Conservation (phyloP, 1,140 invertebrate genomes). For the Eriocheir sinensis region DNA sequence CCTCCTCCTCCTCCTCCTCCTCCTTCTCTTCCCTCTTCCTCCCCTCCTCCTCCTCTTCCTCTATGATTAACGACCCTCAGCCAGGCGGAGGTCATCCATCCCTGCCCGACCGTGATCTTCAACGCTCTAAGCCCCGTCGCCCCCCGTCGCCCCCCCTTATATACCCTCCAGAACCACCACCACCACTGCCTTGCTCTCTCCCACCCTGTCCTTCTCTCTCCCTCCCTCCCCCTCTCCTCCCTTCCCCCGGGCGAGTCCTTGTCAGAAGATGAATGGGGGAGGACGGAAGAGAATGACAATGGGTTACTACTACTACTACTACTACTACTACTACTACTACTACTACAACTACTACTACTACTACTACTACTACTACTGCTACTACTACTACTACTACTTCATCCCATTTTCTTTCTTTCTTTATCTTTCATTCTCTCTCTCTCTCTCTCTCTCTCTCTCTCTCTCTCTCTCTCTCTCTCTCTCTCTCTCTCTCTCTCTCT, state of each 20-base stretch:
- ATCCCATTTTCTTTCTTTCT: not conserved
- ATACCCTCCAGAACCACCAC: too few relatives aligned
- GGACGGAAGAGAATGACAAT: not conserved
- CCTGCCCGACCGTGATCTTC: not conserved
- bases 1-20: not conserved
- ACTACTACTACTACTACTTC: not conserved
- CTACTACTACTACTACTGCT: not conserved
- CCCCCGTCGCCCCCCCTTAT: not conserved
- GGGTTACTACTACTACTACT: too few relatives aligned
- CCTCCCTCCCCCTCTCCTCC: too few relatives aligned
- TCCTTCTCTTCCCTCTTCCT: not conserved
- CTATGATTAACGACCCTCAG: not conserved
- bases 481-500: not conserved
- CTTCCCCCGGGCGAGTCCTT: slow-evolving; percentile 17
- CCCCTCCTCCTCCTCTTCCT: not conserved
- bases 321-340: too few relatives aligned
- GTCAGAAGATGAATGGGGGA: not conserved
- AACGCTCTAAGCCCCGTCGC: not conserved
- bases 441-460: not conserved
- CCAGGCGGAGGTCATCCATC: slow-evolving; percentile 8
- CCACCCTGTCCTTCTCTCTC: slow-evolving; percentile 6
- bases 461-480: not conserved
- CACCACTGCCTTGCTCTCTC: too few relatives aligned
- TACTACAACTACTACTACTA: not conserved
- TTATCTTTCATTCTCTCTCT: not conserved